These are phyloP conservation scores for Cephus pygmeus DNA, from an alignment of 2,888 invertebrate genomes.

Conservation along the genomic window DNA sequence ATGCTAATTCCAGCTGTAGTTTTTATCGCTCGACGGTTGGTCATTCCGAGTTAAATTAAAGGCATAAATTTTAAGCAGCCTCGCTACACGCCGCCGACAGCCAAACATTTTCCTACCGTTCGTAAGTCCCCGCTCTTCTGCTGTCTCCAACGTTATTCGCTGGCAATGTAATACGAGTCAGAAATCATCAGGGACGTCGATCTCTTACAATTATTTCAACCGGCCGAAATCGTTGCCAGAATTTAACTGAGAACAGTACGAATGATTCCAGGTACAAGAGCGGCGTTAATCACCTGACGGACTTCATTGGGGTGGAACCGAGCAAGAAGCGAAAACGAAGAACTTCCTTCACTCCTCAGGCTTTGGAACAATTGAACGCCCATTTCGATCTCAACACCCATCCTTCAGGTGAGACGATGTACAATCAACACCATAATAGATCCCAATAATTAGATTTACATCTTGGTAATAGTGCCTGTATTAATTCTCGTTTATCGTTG, in stretches of 20 bases:
- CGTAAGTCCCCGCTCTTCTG: not conserved
- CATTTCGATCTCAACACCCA: conserved; percentile 98
- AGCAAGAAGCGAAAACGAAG: conserved; percentile 96
- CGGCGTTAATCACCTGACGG: conserved; percentile 93
- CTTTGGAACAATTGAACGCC: conserved; percentile 91
- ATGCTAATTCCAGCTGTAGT: conserved; percentile 56
- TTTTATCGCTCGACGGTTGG: conserved; percentile 59
- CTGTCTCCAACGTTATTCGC: not conserved
- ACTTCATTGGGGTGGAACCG: conserved; percentile 96
- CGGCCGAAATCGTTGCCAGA: conserved; percentile 42
- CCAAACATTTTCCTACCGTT: not conserved
- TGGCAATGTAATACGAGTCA: not conserved
- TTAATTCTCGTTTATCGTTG: not conserved
- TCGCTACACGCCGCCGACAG: not conserved
- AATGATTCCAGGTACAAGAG: conserved; percentile 84
- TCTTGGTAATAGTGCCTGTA: not conserved
- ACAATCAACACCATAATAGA: not conserved
- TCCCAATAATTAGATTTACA: not conserved
- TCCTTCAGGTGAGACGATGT: conserved; percentile 83
- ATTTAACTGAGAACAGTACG: conserved; percentile 61
- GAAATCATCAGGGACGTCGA: not conserved
- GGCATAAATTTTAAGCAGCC: conserved; percentile 57
- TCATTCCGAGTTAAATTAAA: conserved; percentile 65
- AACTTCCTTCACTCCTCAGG: conserved; percentile 97
- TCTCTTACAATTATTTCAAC: not conserved